Base-by-base conservation (phyloP, 2,113 vertebrate species). In the Barbus barbus region DNA sequence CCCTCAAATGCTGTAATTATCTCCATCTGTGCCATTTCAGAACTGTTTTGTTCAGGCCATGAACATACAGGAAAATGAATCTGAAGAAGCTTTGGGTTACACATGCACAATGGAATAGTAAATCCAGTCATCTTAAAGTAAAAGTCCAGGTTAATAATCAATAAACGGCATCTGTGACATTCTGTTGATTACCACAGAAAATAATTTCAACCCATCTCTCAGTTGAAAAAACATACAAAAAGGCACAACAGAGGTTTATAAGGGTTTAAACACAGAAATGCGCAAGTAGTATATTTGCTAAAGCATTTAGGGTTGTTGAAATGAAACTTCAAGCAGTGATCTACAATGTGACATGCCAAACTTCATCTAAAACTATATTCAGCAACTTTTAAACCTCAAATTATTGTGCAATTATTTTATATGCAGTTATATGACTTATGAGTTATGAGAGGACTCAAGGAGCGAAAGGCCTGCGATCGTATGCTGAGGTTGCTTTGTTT, bases 11-110 rank as follows among this genome's bases (percentile, higher is more conserved):
- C 61, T 33, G 9, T 58, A 75, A 18, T 60, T 82, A 69, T 60
- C 69, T 89, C 81, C 89, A 90, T 89, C 84, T 67, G 76, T 56
- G 65, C 83, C 82, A 86, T 89, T 90, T 86, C 75, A 81, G 72
- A 24, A 72, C 12, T 11, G n/a, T 36, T 67, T 31, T 48, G 24
- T 48, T 33, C 72, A 88, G 41, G 74, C 24, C 71, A 61, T 44
- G 33, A 53, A 63, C 31, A 67, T 74, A 75, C 22, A 41, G 24
- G 44, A 28, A 33, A 67, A 76, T 28, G 22, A 85, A 71, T n/a
- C 5, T 77, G 20, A 58, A 77, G 31, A 36, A 77, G 75, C 75
- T 58, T 33, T 53, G 24, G 20, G 3, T 76, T 53, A 78, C 26
- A 78, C 8, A 48, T 44, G 41, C 69, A 73, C 22, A 73, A 60